Evolutionary conservation across 2,888 invertebrate species (phyloP).

Genomic region (Choristoneura rosaceana): DNA sequence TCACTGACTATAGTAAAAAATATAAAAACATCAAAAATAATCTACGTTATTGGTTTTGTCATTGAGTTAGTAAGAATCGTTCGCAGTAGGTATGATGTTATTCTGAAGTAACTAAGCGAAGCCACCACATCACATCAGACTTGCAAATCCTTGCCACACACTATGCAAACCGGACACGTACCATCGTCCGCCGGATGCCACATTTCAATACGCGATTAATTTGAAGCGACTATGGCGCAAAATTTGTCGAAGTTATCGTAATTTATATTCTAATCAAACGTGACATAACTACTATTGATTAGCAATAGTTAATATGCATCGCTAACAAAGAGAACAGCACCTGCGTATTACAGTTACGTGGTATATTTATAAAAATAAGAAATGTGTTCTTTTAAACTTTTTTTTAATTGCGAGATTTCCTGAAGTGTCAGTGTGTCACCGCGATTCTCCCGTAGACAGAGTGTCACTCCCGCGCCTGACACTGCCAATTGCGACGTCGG

Average conservation of each 20-base stretch:
- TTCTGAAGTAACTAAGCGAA: not conserved
- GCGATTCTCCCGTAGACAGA: constrained; percentile 46
- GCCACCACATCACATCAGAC: constrained; percentile 13
- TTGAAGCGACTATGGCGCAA: constrained; percentile 64
- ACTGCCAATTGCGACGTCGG: constrained; percentile 57
- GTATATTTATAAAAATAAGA: not conserved
- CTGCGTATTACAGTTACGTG: not conserved
- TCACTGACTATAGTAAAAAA: too few species aligned
- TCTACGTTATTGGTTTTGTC: not conserved
- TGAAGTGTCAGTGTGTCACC: constrained; percentile 51
- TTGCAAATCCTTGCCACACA: constrained; percentile 26
- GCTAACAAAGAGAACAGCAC: not conserved
- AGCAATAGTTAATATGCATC: not conserved
- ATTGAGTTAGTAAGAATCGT: not conserved
- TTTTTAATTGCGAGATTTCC: constrained; percentile 25
- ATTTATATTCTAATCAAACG: constrained; percentile 67
- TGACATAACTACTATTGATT: not conserved
- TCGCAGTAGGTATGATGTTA: not conserved
- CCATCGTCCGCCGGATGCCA: constrained; percentile 75
- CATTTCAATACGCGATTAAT: constrained; percentile 67
- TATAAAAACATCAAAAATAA: too few species aligned
- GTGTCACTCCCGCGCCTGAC: constrained; percentile 45
- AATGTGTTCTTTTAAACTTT: not conserved
- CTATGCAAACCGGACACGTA: constrained; percentile 74
- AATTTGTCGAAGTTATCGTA: constrained; percentile 41